Conservation (phyloP, 2,888 invertebrate genomes). For the Habroteleia sp. region DNA sequence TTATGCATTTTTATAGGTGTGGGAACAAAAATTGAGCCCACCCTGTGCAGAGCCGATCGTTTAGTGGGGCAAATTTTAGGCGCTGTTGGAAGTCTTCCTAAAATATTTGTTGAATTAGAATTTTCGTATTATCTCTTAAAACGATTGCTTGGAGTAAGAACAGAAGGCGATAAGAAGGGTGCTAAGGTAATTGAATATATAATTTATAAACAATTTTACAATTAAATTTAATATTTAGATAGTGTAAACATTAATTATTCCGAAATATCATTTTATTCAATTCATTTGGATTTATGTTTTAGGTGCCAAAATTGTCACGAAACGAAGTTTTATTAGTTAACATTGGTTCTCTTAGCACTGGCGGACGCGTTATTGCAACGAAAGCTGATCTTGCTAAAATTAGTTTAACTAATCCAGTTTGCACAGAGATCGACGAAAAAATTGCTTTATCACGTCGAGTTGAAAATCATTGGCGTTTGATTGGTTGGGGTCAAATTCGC, state of each 20-base stretch:
- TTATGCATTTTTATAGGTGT: conserved; percentile 89
- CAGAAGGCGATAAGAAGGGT: conserved; percentile 99
- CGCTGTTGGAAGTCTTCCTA: conserved; percentile 97
- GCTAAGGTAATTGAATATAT: conserved; percentile 87
- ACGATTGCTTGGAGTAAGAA: conserved; percentile 97
- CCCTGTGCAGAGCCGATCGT: conserved; percentile 98
- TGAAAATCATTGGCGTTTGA: conserved; percentile 99
- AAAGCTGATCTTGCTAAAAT: conserved; percentile 99
- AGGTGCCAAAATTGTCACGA: conserved; percentile 93
- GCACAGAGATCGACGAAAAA: conserved; percentile 99
- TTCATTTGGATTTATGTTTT: no score
- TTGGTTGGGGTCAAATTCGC: conserved; percentile 99
- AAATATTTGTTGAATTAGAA: conserved; percentile 98
- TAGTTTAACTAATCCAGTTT: conserved; percentile 97
- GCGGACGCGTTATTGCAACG: conserved; percentile 96
- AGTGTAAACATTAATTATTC: no score
- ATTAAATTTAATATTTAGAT: no score
- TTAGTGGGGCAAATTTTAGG: conserved; percentile 97
- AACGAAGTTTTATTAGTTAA: conserved; percentile 98
- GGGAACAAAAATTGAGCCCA: conserved; percentile 99
- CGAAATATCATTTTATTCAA: no score
- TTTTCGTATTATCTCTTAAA: conserved; percentile 98
- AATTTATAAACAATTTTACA: neutral
- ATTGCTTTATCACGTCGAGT: conserved; percentile 99
- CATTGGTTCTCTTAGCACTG: conserved; percentile 99